Evolutionary conservation across 2,797 vertebrate genomes (phyloP), one percentile per base, ranked within the genome.

Genomic region (Muraenolepis orangiensis): DNA sequence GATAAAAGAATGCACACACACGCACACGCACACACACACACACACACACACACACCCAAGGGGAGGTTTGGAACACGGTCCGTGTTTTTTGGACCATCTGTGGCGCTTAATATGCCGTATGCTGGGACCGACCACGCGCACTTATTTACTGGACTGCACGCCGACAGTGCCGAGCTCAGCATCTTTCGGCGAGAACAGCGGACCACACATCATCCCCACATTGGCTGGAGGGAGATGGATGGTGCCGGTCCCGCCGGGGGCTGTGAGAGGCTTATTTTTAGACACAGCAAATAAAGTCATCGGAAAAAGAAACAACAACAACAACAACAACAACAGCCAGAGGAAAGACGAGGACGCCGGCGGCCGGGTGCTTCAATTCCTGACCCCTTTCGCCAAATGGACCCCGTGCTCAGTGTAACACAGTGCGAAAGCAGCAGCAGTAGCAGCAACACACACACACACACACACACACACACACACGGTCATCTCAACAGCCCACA

Each of bases 1-100:
- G 40, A 0, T 10, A 1, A 34, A 46, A 46, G 31, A 67, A 42
- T 32, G 42, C 73, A 68, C 11, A 31, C n/a, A 32, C 66, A 29
- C 5, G 72, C 12, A 30, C 0, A 7, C 46, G n/a, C 36, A 51
- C n/a, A 36, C 51, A 23, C 23, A 38, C 7, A 32, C 51, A 64
- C 18, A 72, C 18, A 78, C 66, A 71, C 32, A 74, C 46, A 23
- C 30, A 66, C 51, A 71, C 51, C 69, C 32, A 70, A 77, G 79
- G 77, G 42, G 70, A 86, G 78, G 69, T 83, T 88, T 82, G 83
- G 82, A 87, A 83, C 76, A 74, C 68, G 75, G 82, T 84, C 88
- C 84, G 84, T 82, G 84, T 79, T 1, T 87, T 83, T 78, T 64
- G 20, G 79, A 81, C 87, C 89, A 89, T 89, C 87, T 89, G 87